Conservation (phyloP, 2,113 vertebrate genomes). For the Castor canadensis region DNA sequence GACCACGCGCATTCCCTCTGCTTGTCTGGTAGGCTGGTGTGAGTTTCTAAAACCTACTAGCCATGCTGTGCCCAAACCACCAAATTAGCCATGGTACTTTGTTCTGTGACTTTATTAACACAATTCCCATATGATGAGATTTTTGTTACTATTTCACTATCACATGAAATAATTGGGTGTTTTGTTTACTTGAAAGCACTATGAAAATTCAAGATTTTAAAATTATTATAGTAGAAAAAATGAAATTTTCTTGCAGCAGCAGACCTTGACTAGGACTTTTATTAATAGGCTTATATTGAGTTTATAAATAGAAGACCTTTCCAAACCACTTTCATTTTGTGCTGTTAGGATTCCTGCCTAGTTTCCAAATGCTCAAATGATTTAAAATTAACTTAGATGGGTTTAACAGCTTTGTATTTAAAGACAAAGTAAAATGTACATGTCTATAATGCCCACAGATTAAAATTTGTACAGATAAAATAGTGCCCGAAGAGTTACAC, state of each 20-base stretch:
- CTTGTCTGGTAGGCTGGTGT: background rate
- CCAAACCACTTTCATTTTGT: background rate
- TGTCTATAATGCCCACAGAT: background rate
- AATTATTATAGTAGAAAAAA: background rate
- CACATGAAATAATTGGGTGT: constrained; percentile 14
- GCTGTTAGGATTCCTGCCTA: background rate
- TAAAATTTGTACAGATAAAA: constrained; percentile 15
- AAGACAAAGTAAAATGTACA: background rate
- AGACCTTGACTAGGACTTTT: background rate
- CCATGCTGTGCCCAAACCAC: background rate
- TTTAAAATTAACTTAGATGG: background rate
- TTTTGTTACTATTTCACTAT: constrained; percentile 19
- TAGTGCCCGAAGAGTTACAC: background rate
- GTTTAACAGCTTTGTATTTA: background rate
- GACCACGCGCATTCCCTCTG: too few relatives aligned
- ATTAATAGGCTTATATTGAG: background rate
- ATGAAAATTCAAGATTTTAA: background rate
- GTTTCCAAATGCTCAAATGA: background rate
- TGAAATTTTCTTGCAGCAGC: background rate
- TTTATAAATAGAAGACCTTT: background rate
- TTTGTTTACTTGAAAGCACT: constrained; percentile 15
- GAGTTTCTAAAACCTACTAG: background rate
- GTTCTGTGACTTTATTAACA: background rate
- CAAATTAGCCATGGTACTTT: background rate
- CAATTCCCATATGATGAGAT: background rate